Evolutionary conservation across 2,888 invertebrate species (phyloP).

Genomic region (Syrphus vitripennis): DNA sequence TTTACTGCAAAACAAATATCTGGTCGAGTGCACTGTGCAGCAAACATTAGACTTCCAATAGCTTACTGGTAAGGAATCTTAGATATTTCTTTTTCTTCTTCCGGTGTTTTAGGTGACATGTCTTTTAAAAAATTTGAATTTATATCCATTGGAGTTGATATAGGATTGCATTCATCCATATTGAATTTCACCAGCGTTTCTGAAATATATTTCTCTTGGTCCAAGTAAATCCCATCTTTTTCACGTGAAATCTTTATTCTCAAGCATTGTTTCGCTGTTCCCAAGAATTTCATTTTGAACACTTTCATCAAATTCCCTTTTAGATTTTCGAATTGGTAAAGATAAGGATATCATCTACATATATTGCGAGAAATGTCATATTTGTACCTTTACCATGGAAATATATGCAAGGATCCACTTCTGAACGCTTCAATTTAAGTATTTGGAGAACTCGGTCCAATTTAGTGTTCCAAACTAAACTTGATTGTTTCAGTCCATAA

Average conservation of each 20-base stretch:
- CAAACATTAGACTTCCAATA: not conserved
- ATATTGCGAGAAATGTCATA: not conserved
- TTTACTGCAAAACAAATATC: constrained; percentile 3
- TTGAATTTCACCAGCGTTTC: not conserved
- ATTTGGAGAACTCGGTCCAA: not conserved
- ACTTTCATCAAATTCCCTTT: not conserved
- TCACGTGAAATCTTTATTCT: not conserved
- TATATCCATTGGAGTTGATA: not conserved
- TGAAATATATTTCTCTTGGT: not conserved
- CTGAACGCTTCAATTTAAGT: not conserved
- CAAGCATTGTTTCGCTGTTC: not conserved
- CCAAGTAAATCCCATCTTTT: not conserved
- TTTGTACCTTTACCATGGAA: not conserved
- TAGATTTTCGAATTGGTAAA: not conserved
- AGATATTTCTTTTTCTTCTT: not conserved
- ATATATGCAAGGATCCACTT: not conserved
- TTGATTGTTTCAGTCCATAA: not conserved
- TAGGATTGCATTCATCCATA: not conserved
- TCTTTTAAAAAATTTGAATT: not conserved
- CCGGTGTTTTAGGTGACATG: not conserved
- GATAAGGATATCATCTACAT: not conserved
- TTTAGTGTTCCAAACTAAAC: not conserved
- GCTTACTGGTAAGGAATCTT: not conserved
- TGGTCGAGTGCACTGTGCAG: not conserved
- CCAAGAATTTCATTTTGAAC: not conserved